These are phyloP conservation scores for Seladonia tumulorum DNA, from an alignment of 2,888 invertebrate species.

Conservation along the genomic window DNA sequence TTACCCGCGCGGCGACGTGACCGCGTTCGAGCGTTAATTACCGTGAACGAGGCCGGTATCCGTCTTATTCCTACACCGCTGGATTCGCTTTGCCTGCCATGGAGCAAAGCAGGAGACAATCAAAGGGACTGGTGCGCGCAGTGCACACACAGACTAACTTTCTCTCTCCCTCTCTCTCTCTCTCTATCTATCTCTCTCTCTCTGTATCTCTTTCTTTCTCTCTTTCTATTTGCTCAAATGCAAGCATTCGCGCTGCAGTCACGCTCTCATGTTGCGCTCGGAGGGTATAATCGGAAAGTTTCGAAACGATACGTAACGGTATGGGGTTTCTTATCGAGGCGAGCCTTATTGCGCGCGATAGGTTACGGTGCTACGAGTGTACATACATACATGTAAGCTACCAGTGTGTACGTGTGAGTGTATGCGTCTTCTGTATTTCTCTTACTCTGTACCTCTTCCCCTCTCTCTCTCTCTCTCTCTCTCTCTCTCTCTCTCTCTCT, in stretches of 20 bases:
- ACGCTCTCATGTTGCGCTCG: conserved; percentile 12
- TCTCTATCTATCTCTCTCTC: neutral
- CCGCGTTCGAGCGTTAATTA: conserved; percentile 30
- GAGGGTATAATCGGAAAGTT: conserved; percentile 38
- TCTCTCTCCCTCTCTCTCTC: neutral
- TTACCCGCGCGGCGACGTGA: conserved; percentile 19
- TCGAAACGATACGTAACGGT: neutral
- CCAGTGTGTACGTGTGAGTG: conserved; percentile 43
- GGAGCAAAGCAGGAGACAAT: conserved; percentile 42
- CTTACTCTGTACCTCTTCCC: neutral
- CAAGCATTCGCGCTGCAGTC: conserved; percentile 42
- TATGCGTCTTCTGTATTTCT: conserved; percentile 30
- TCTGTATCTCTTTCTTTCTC: neutral
- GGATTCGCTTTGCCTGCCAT: conserved; percentile 15
- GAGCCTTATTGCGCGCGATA: conserved; percentile 18
- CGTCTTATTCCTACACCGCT: conserved; percentile 43
- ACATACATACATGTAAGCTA: conserved; percentile 29
- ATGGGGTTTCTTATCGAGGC: conserved; percentile 26
- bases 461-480: neutral
- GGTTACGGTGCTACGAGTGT: conserved; percentile 39
- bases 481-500: neutral
- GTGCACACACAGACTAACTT: neutral
- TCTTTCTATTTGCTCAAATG: conserved; percentile 39
- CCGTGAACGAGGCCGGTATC: neutral
- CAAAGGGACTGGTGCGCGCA: conserved; percentile 27